Percentiles rank a stretch among this genome's conserved stretches.
These are phyloP conservation scores for Muricea muricata DNA, from an alignment of 92 coral and sea anemone species.

Conservation along the genomic window DNA sequence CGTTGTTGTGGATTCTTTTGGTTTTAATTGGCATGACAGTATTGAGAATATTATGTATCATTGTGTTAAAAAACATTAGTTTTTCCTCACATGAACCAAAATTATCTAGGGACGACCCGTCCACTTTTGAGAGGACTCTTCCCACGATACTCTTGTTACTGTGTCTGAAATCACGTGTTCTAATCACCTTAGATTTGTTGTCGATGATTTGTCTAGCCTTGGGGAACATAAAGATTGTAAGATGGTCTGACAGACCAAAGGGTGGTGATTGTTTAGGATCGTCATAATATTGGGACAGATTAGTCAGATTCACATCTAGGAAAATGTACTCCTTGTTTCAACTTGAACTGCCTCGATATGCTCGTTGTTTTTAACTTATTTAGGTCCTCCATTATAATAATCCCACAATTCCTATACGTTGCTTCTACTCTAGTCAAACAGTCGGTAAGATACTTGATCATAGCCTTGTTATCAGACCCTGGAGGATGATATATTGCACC, in stretches of 20 bases:
- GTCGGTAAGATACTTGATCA: slow-evolving; percentile 23
- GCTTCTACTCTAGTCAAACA: slow-evolving; percentile 29
- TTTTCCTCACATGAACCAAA: not conserved
- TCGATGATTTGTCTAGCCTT: not conserved
- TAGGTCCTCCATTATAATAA: slow-evolving; percentile 40
- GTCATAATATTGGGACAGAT: slow-evolving; percentile 24
- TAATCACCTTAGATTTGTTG: not conserved
- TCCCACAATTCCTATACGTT: slow-evolving; percentile 25
- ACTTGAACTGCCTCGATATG: slow-evolving; percentile 2
- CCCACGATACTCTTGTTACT: slow-evolving; percentile 3
- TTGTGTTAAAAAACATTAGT: not conserved
- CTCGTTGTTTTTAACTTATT: slow-evolving; percentile 6
- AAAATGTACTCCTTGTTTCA: slow-evolving; percentile 19
- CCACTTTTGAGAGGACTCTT: not conserved
- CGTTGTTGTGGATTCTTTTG: slow-evolving; percentile 6
- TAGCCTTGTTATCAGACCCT: slow-evolving; percentile 12
- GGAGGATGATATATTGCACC: slow-evolving; percentile 55
- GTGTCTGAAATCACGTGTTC: not conserved
- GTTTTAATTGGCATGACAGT: slow-evolving; percentile 17
- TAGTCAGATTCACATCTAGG: slow-evolving; percentile 41
- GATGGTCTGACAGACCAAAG: slow-evolving; percentile 47
- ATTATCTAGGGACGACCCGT: not conserved
- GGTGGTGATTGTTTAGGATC: slow-evolving; percentile 37
- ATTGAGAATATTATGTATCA: not conserved
- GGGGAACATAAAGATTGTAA: slow-evolving; percentile 12